Conservation (phyloP, 2,113 vertebrate species). For the Phaetusa simplex region DNA sequence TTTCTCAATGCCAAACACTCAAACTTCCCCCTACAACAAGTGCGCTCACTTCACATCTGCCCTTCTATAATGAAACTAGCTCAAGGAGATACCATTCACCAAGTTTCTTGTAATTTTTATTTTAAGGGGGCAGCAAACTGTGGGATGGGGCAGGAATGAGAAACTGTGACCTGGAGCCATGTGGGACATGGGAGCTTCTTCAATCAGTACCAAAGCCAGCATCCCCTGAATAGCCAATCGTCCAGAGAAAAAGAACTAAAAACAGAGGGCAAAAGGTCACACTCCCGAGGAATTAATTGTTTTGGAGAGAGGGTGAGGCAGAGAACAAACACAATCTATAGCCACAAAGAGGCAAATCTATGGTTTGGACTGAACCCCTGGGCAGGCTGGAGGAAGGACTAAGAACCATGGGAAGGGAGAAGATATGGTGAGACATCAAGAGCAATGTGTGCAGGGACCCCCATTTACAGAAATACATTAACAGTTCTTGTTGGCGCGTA, state of each 20-base stretch:
- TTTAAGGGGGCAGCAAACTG: background rate
- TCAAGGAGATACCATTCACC: background rate
- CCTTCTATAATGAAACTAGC: background rate
- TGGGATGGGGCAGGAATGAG: background rate
- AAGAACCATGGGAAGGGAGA: background rate
- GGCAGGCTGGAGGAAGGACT: background rate
- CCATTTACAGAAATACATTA: background rate
- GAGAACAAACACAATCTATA: background rate
- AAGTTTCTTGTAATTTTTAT: background rate
- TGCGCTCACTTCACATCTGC: background rate
- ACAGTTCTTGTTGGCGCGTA: background rate
- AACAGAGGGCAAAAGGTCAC: background rate
- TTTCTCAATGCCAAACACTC: background rate
- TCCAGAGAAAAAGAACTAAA: background rate
- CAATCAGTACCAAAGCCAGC: background rate
- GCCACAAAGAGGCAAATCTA: background rate
- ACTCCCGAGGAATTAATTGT: rapidly evolving
- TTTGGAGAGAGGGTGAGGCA: background rate
- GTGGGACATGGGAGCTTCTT: background rate
- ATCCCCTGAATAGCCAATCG: background rate
- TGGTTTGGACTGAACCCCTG: background rate
- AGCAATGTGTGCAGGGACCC: background rate
- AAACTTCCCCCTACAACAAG: background rate
- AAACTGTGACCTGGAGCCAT: background rate
- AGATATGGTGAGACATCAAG: rapidly evolving